Evolutionary conservation across 2,888 invertebrate species (phyloP), one percentile per base, ranked within the genome.

Genomic region (Cacoxenus indagator): DNA sequence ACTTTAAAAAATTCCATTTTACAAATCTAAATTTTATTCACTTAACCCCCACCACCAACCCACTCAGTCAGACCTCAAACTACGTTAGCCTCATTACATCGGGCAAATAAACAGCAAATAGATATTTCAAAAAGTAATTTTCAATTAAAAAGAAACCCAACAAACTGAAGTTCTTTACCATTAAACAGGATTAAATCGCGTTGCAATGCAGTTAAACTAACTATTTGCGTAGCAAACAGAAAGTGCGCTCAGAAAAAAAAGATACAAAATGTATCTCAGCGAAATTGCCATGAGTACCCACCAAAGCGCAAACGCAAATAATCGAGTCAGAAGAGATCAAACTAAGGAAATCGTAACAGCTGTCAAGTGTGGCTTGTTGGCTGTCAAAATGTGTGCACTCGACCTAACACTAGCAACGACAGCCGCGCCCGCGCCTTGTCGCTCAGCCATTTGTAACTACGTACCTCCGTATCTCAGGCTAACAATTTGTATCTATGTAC

Each of bases 311-410:
- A 31, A 19, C 62, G 37, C 11, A 62, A 45, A n/a, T n/a, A n/a
- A n/a, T n/a, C n/a, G n/a, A 43, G 1, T 5, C 5, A 62, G 67
- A 51, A 55, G 64, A 73, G 79, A 78, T 81, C 80, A 78, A 82
- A 78, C 80, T 43, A 27, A 46, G 78, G 71, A 82, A 77, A 81
- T 81, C 83, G 82, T 82, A 81, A 83, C 81, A 81, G 82, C 81
- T 81, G 81, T 83, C 76, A 78, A 81, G 83, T 82, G 75, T 72
- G 74, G 77, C 69, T 72, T 75, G 71, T 64, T 17, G 24, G 29
- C 46, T 45, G 61, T 62, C 61, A 62, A 59, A 57, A 27, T 57
- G 46, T 66, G 55, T 57, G 45, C 43, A 24, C 17, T 51, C 19
- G 57, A 14, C 26, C 19, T 17, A 17, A n/a, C n/a, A n/a, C n/a